Conservation (phyloP, 2,888 invertebrate genomes). For the Galeruca laticollis region DNA sequence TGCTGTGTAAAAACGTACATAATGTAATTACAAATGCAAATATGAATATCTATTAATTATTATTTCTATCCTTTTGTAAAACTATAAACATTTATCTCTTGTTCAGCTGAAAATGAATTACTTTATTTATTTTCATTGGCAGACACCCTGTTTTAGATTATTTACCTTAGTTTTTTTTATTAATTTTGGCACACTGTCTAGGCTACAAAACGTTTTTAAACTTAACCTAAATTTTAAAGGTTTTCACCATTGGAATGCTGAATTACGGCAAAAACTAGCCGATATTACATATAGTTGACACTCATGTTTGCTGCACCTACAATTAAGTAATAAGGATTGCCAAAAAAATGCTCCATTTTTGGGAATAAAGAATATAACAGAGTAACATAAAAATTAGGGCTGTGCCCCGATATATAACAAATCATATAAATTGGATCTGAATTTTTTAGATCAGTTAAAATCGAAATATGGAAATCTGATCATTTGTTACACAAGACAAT, state of each 20-base stretch:
- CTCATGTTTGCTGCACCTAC: slow-evolving; percentile 18
- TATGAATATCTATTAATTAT: not conserved
- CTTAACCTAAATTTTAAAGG: slow-evolving; percentile 35
- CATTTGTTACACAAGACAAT: too few relatives aligned
- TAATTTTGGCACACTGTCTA: slow-evolving; percentile 54
- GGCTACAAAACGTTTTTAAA: slow-evolving; percentile 44
- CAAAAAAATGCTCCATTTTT: slow-evolving; percentile 9
- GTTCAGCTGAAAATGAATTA: too few relatives aligned
- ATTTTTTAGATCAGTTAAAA: too few relatives aligned
- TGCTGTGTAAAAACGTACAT: not conserved
- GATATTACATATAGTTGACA: slow-evolving; percentile 29
- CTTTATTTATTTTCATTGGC: not conserved
- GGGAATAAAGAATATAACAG: not conserved
- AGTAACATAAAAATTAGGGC: not conserved
- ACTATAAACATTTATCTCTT: too few relatives aligned
- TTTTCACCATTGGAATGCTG: slow-evolving; percentile 40
- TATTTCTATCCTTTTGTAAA: not conserved
- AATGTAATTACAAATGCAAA: not conserved
- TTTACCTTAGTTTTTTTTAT: slow-evolving; percentile 2
- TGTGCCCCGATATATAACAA: too few relatives aligned
- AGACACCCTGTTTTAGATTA: slow-evolving; percentile 1
- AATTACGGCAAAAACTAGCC: slow-evolving; percentile 35
- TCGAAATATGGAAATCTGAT: not conserved
- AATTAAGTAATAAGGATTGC: not conserved
- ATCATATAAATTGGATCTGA: too few relatives aligned